A percentile compares a stretch with the other conserved stretches of the same genome.
Evolutionary conservation across 1,140 invertebrate genomes (phyloP).

Genomic region (Drosophila albomicans): DNA sequence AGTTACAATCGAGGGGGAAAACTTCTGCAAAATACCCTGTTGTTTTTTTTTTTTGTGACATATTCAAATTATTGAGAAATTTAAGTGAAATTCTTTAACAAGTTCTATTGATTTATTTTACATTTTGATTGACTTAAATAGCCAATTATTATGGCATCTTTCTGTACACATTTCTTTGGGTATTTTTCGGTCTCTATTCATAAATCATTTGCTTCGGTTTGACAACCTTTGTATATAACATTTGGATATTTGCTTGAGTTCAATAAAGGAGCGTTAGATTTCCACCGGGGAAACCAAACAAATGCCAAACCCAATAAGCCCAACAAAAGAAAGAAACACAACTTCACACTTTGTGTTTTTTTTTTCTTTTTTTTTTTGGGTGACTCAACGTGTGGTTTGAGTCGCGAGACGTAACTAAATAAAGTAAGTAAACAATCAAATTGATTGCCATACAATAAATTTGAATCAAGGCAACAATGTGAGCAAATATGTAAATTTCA

Average conservation of each 20-base stretch:
- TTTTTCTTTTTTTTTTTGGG: no score
- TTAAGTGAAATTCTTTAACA: not conserved
- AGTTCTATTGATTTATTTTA: not conserved
- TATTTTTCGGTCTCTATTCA: not conserved
- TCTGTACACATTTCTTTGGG: not conserved
- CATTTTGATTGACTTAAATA: not conserved
- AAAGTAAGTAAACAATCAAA: slow-evolving; percentile 6
- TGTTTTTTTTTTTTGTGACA: no score
- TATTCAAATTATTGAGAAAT: no score
- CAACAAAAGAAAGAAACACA: not conserved
- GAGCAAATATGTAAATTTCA: slow-evolving; percentile 1
- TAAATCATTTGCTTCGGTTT: slow-evolving; percentile 1
- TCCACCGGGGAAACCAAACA: slow-evolving; percentile 15
- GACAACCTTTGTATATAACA: slow-evolving; percentile 1
- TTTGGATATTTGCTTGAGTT: slow-evolving; percentile 24
- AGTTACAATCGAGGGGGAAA: not conserved
- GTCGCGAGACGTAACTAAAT: slow-evolving; percentile 4
- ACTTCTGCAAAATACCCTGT: not conserved
- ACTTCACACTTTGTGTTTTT: slow-evolving; percentile 11
- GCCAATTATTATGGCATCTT: not conserved
- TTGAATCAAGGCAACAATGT: slow-evolving; percentile 9
- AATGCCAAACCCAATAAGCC: not conserved
- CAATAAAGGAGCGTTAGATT: slow-evolving; percentile 29
- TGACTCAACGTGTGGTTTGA: slow-evolving; percentile 31
- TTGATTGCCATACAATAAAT: slow-evolving; percentile 14